phyloP scores from a whole-genome alignment of 2,888 invertebrate species.

The Rhingia rostrata region DNA sequence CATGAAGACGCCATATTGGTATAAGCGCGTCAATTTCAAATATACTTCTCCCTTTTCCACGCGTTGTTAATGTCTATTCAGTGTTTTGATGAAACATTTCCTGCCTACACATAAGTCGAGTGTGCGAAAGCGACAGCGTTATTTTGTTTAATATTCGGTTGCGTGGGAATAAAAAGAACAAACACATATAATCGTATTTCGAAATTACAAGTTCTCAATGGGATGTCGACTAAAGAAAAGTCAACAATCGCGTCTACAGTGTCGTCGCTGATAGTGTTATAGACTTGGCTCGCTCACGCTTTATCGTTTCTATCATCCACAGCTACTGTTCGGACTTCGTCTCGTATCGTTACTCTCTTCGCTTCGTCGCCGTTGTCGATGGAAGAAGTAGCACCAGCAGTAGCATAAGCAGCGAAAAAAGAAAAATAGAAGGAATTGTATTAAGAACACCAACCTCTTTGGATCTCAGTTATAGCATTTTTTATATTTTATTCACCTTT shows the following conservation, averaged over 20 bases:
- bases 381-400: slow-evolving; percentile 66
- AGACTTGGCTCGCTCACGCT: slow-evolving; percentile 39
- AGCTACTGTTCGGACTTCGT: slow-evolving; percentile 32
- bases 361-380: slow-evolving; percentile 69
- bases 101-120: slow-evolving; percentile 16
- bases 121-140: slow-evolving; percentile 22
- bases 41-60: slow-evolving; percentile 38
- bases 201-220: slow-evolving; percentile 46
- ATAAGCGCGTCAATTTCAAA: slow-evolving; percentile 42
- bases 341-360: slow-evolving; percentile 62
- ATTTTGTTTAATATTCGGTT: slow-evolving; percentile 14
- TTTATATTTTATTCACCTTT: slow-evolving; percentile 26
- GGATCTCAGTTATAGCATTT: slow-evolving; percentile 58
- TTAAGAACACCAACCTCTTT: slow-evolving; percentile 62
- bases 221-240: slow-evolving; percentile 45
- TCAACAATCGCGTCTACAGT: slow-evolving; percentile 34
- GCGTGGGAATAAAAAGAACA: slow-evolving; percentile 36
- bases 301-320: slow-evolving; percentile 34
- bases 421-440: slow-evolving; percentile 64
- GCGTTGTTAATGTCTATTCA: slow-evolving; percentile 21
- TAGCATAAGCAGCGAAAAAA: slow-evolving; percentile 49
- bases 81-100: slow-evolving; percentile 26
- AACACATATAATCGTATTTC: slow-evolving; percentile 34
- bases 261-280: slow-evolving; percentile 32
- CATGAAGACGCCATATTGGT: slow-evolving; percentile 65